Evolutionary conservation across 2,888 invertebrate genomes (phyloP).

Genomic region (Cepaea hortensis): DNA sequence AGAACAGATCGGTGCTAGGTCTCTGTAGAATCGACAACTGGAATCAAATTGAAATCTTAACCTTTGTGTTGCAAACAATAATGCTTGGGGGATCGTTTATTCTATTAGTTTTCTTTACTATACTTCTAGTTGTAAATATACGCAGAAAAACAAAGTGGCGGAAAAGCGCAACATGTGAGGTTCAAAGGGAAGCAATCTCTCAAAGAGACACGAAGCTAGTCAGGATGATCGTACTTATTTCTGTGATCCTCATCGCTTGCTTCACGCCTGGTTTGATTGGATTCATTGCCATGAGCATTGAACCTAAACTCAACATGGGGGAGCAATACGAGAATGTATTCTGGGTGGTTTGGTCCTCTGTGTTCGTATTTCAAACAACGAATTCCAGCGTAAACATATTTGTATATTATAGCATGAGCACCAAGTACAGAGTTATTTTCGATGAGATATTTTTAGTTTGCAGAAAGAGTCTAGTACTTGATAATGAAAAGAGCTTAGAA

Average conservation of each 20-base stretch:
- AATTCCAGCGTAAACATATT: constrained; percentile 44
- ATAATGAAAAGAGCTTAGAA: no score
- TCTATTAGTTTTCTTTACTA: not conserved
- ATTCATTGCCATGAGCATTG: not conserved
- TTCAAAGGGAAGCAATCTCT: not conserved
- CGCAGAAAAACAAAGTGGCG: constrained; percentile 22
- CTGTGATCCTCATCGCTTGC: constrained; percentile 20
- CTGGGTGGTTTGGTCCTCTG: constrained; percentile 1
- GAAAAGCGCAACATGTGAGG: not conserved
- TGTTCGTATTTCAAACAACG: constrained; percentile 17
- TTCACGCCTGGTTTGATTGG: constrained; percentile 25
- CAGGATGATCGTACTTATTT: not conserved
- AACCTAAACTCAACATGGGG: constrained; percentile 13
- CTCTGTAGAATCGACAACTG: not conserved
- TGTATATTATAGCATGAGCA: constrained; percentile 45
- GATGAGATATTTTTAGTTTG: not conserved
- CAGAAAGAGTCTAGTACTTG: not conserved
- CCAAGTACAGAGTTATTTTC: constrained; percentile 25
- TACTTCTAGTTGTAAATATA: not conserved
- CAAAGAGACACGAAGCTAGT: not conserved
- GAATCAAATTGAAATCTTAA: not conserved
- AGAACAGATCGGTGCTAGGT: constrained; percentile 16
- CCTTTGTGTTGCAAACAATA: constrained; percentile 10
- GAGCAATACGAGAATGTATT: not conserved
- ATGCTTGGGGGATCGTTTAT: constrained; percentile 3